phyloP scores from a whole-genome alignment of 2,888 invertebrate species.

The Leptopilina myrica region DNA sequence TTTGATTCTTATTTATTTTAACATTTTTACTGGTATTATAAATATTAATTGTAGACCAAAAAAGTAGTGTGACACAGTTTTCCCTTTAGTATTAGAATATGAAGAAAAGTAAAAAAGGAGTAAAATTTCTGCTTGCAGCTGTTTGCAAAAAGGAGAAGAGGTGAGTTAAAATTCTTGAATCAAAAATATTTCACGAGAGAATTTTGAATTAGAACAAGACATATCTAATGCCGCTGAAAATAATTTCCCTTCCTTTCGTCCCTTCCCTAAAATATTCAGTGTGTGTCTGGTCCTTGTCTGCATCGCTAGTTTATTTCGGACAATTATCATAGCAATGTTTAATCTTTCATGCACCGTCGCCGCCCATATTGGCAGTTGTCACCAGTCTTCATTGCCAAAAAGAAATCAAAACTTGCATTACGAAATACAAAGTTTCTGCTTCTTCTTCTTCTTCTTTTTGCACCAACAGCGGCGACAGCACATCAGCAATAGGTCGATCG shows the following conservation, averaged over 20 bases:
- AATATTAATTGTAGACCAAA: too few species aligned
- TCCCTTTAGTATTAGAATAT: too few species aligned
- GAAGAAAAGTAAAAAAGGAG: too few species aligned
- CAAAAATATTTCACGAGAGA: neutral
- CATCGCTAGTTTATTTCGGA: constrained; percentile 48
- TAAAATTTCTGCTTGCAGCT: neutral
- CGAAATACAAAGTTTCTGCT: constrained; percentile 4
- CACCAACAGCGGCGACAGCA: neutral
- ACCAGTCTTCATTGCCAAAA: constrained; percentile 52
- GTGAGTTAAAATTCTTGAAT: neutral
- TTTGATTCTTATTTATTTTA: too few species aligned
- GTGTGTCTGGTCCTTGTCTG: constrained; percentile 7
- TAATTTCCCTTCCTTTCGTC: neutral
- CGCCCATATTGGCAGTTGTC: constrained; percentile 50
- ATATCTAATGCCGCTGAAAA: constrained; percentile 1
- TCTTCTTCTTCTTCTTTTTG: too few species aligned
- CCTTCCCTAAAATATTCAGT: neutral
- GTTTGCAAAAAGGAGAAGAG: neutral
- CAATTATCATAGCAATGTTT: constrained; percentile 56
- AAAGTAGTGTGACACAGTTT: too few species aligned
- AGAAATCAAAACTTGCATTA: constrained; percentile 34
- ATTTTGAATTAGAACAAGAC: neutral
- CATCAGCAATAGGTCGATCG: neutral
- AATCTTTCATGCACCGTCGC: constrained; percentile 56
- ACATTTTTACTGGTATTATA: too few species aligned